Percentiles rank a stretch among this genome's conserved stretches.
These are phyloP conservation scores for Epinephelus awoara DNA, from an alignment of 2,797 vertebrate genomes.

Conservation along the genomic window DNA sequence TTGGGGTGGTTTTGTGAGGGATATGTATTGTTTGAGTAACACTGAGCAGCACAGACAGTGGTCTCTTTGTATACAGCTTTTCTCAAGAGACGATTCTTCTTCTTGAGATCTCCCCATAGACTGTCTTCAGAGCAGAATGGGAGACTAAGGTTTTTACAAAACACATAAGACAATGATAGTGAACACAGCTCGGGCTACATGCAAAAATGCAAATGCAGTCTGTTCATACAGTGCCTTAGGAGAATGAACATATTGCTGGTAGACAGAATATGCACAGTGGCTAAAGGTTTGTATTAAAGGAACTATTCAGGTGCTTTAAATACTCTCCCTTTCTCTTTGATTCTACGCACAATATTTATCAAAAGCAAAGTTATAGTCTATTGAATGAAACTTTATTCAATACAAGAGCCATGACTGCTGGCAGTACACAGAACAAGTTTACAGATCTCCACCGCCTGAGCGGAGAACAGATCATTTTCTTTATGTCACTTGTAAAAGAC, in stretches of 20 bases:
- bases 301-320: constrained; percentile 34
- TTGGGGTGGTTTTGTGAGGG: constrained; percentile 51
- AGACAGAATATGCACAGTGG: constrained; percentile 18
- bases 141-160: constrained; percentile 45
- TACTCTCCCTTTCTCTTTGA: constrained; percentile 10
- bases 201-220: constrained; percentile 43
- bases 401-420: constrained; percentile 42
- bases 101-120: constrained; percentile 56
- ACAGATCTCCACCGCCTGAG: constrained; percentile 64
- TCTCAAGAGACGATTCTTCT: constrained; percentile 60
- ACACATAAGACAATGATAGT: constrained; percentile 35
- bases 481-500: constrained; percentile 84
- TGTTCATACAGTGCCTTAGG: constrained; percentile 29
- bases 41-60: constrained; percentile 46
- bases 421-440: constrained; percentile 53
- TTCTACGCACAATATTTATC: constrained; percentile 47
- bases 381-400: constrained; percentile 61
- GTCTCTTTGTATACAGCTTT: constrained; percentile 55
- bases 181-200: constrained; percentile 21
- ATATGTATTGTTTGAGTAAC: constrained; percentile 71
- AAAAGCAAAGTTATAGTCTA: constrained; percentile 42
- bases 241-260: constrained; percentile 42
- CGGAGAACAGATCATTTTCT: constrained; percentile 77
- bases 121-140: constrained; percentile 29
- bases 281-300: constrained; percentile 16